phyloP scores from a whole-genome alignment of 2,797 vertebrate species.

The Falco columbarius region DNA sequence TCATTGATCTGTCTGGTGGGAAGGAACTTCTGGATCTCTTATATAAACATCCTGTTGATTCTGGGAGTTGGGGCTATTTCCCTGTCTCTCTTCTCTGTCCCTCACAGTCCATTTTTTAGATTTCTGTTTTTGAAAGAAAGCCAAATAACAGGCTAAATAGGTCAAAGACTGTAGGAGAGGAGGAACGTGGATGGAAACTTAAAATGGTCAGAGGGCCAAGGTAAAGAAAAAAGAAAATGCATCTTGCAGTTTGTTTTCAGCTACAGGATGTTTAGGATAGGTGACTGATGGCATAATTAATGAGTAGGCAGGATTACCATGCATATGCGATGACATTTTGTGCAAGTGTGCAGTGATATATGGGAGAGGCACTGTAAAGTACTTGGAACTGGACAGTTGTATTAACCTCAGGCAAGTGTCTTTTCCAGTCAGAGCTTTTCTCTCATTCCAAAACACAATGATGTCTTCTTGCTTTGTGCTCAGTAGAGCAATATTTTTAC shows the following conservation, averaged over 20 bases:
- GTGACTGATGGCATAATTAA: slow-evolving; percentile 30
- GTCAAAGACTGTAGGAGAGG: slow-evolving; percentile 51
- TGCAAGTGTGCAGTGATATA: background rate
- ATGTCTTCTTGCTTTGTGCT: background rate
- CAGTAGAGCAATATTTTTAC: background rate
- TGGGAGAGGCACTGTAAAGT: background rate
- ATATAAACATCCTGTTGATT: slow-evolving; percentile 29
- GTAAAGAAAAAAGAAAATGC: slow-evolving; percentile 1
- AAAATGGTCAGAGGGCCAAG: background rate
- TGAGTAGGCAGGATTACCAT: background rate
- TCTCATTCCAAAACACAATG: background rate
- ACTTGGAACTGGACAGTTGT: background rate
- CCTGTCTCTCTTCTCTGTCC: background rate
- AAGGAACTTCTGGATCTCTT: slow-evolving; percentile 18
- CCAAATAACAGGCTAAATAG: slow-evolving; percentile 57
- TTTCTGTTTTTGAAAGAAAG: slow-evolving; percentile 48
- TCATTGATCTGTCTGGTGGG: slow-evolving; percentile 47
- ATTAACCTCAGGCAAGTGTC: background rate
- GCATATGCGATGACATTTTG: background rate
- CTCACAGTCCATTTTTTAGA: background rate
- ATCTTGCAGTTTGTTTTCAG: background rate
- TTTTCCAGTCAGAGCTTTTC: background rate
- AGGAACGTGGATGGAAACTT: slow-evolving; percentile 22
- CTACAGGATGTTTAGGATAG: background rate
- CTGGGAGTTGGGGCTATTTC: background rate